Evolutionary conservation across 1,140 invertebrate genomes (phyloP).

Genomic region (Lasioglossum albipes): DNA sequence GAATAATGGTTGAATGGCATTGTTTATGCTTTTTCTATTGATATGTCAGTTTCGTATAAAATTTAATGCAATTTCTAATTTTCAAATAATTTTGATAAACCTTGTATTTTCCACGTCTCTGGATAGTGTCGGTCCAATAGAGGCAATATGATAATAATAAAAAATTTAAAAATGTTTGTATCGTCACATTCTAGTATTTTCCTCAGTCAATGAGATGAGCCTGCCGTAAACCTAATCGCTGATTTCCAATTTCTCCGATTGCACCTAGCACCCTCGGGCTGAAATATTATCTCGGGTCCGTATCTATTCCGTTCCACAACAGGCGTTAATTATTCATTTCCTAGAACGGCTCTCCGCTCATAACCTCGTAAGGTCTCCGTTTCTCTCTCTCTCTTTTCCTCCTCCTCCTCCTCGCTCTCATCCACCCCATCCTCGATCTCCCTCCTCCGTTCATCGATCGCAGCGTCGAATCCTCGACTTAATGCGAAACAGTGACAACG

Average conservation of each 20-base stretch:
- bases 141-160: no score
- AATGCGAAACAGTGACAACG: slow-evolving; percentile 64
- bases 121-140: no score
- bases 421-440: not conserved
- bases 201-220: not conserved
- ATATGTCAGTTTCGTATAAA: no score
- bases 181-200: not conserved
- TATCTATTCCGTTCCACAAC: slow-evolving; percentile 23
- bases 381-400: not conserved
- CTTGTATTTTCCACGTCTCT: no score
- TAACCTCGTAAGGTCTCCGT: slow-evolving; percentile 42
- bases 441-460: slow-evolving; percentile 12
- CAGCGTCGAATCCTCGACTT: slow-evolving; percentile 36
- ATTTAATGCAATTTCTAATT: no score
- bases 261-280: not conserved
- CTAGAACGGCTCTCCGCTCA: slow-evolving; percentile 27
- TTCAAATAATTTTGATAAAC: no score
- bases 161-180: no score
- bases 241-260: slow-evolving; percentile 8
- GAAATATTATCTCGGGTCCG: slow-evolving; percentile 10
- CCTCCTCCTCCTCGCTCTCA: not conserved
- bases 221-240: not conserved
- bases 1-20: no score
- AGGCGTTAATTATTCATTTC: slow-evolving; percentile 49
- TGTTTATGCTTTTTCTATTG: no score